Conservation (phyloP, 2,797 vertebrate species). For the Cuculus canorus region DNA sequence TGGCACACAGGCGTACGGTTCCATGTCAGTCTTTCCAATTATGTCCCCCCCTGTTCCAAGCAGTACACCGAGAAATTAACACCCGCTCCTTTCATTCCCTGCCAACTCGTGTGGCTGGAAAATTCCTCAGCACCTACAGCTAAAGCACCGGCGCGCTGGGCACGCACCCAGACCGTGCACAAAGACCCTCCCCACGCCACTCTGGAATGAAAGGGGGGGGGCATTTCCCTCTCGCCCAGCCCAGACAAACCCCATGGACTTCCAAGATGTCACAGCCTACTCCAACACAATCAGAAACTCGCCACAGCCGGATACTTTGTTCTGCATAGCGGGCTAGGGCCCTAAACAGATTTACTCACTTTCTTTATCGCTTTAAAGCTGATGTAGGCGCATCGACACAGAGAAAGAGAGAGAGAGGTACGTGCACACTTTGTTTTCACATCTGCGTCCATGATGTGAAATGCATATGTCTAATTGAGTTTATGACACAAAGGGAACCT, state of each 20-base stretch:
- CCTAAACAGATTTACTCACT: background rate
- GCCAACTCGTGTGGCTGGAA: slow-evolving; percentile 52
- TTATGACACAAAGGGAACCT: slow-evolving; percentile 74
- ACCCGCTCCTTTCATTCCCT: slow-evolving; percentile 65
- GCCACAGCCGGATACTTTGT: background rate
- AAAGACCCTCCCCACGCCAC: background rate
- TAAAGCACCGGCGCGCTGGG: background rate
- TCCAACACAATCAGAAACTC: background rate
- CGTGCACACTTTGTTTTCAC: slow-evolving; percentile 23
- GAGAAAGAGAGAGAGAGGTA: background rate
- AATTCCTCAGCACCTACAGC: slow-evolving; percentile 65
- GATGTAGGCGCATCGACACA: background rate
- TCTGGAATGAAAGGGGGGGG: fast-evolving
- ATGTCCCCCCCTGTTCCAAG: background rate
- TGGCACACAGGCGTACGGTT: slow-evolving; percentile 5
- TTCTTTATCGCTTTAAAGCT: background rate
- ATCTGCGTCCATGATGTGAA: slow-evolving; percentile 62
- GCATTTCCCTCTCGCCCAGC: background rate
- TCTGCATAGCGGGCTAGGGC: background rate
- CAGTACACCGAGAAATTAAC: slow-evolving; percentile 50
- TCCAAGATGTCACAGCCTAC: background rate
- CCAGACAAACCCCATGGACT: background rate
- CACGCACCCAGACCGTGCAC: background rate
- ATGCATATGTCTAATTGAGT: slow-evolving; percentile 72
- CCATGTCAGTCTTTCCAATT: background rate